A percentile compares a stretch with the other conserved stretches of the same genome.
phyloP scores from a whole-genome alignment of 2,888 invertebrate species.

The Brachyptera risi region DNA sequence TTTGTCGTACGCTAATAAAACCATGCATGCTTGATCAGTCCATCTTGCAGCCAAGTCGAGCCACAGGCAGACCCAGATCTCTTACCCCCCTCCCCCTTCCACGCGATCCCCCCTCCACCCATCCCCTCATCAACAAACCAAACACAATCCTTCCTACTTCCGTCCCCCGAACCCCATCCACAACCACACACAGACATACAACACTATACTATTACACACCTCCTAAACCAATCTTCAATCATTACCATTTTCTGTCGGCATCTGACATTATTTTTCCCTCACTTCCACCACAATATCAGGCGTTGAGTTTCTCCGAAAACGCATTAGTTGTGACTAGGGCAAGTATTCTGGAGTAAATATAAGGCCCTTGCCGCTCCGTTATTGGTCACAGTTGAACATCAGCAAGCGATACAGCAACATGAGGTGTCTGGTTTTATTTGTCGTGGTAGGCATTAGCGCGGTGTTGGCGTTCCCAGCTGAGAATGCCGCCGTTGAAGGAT shows the following conservation, averaged over 20 bases:
- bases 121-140: no score
- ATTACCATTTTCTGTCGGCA: constrained; percentile 11
- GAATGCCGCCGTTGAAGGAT: constrained; percentile 40
- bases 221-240: constrained; percentile 19
- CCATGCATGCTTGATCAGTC: no score
- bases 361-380: not conserved
- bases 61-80: not conserved
- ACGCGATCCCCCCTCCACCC: not conserved
- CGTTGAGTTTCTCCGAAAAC: constrained; percentile 14
- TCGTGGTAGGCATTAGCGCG: constrained; percentile 45
- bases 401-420: not conserved
- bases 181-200: no score
- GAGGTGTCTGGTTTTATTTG: constrained; percentile 29
- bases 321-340: not conserved
- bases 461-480: constrained; percentile 46
- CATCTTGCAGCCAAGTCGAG: not conserved
- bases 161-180: no score
- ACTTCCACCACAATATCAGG: not conserved
- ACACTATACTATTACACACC: not conserved
- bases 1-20: no score
- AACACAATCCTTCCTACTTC: constrained; percentile 4
- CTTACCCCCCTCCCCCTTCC: not conserved
- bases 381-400: not conserved
- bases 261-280: constrained; percentile 14
- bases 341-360: constrained; percentile 9